Evolutionary conservation across 2,113 vertebrate species (phyloP).

Genomic region (Opisthocomus hoazin): DNA sequence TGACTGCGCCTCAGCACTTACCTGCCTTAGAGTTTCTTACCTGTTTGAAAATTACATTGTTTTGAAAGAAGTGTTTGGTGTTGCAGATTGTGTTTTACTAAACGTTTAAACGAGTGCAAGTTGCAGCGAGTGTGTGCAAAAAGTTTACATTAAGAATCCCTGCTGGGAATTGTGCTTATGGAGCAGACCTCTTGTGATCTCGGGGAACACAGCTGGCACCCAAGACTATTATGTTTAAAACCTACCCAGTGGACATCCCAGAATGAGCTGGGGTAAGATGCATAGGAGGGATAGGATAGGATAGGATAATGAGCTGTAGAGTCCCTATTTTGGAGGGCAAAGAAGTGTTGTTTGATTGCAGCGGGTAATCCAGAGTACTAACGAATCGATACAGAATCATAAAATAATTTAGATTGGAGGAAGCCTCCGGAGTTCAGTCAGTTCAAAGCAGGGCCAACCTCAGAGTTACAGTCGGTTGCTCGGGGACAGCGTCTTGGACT

Average conservation of each 20-base stretch:
- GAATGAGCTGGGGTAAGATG: background rate
- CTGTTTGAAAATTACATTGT: background rate
- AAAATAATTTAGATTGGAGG: conserved; percentile 43
- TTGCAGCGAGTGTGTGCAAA: background rate
- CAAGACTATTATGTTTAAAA: background rate
- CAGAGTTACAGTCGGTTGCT: background rate
- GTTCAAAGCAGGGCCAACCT: background rate
- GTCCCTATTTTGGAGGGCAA: background rate
- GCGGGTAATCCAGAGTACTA: background rate
- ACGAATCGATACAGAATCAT: background rate
- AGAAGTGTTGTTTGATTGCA: background rate
- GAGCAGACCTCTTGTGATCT: background rate
- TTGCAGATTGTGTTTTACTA: background rate
- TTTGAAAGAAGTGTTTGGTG: background rate
- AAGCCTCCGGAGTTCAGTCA: background rate
- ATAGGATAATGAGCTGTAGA: background rate
- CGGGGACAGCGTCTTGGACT: background rate
- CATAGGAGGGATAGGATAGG: rapidly evolving
- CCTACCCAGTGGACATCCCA: background rate
- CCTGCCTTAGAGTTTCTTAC: background rate
- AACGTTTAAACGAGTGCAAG: background rate
- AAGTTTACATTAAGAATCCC: background rate
- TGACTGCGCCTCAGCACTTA: background rate
- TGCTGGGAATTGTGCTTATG: rapidly evolving
- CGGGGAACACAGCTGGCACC: rapidly evolving